phyloP scores from a whole-genome alignment of 2,113 vertebrate species.

The Delphinus delphis region DNA sequence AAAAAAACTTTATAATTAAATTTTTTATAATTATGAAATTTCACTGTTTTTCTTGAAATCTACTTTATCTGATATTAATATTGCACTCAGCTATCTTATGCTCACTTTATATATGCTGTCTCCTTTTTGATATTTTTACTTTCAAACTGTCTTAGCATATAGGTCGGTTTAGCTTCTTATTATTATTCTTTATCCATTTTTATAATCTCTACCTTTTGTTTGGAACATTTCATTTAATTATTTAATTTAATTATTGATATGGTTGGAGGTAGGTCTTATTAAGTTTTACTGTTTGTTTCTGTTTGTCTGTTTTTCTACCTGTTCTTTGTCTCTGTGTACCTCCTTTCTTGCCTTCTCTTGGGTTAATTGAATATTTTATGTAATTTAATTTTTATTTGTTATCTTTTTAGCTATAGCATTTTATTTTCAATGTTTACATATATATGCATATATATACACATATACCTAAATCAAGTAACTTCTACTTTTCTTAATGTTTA shows the following conservation, averaged over 20 bases:
- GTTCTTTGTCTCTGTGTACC: background rate
- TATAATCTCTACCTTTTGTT: background rate
- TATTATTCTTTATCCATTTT: background rate
- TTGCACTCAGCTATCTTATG: background rate
- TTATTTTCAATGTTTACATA: background rate
- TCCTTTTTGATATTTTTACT: background rate
- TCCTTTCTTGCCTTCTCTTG: background rate
- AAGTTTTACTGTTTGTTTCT: background rate
- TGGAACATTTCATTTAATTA: background rate
- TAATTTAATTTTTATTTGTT: background rate
- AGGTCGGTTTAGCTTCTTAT: background rate
- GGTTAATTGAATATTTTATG: background rate
- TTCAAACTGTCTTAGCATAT: background rate
- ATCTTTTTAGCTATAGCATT: background rate
- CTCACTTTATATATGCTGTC: background rate
- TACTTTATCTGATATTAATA: background rate
- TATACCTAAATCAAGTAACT: background rate
- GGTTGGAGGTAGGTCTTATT: background rate
- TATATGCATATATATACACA: too few species aligned
- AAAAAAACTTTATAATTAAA: background rate
- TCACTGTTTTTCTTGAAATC: background rate
- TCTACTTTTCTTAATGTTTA: background rate
- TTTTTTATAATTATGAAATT: background rate
- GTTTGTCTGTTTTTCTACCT: background rate
- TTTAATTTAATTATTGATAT: background rate